Evolutionary conservation across 1,140 invertebrate species (phyloP).

Genomic region (Rhagoletis zephyria): DNA sequence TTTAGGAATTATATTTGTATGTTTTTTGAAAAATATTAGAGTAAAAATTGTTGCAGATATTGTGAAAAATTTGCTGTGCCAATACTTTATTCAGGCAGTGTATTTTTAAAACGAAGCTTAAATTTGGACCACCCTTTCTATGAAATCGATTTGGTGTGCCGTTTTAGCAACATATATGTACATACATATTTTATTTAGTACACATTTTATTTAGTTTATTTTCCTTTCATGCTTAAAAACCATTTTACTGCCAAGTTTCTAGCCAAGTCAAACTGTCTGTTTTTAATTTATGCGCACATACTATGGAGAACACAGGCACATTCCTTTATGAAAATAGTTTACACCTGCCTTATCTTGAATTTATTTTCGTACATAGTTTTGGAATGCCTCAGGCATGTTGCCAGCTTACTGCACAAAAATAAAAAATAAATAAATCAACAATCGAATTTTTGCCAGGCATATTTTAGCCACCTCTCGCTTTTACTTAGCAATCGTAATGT

Average conservation of each 20-base stretch:
- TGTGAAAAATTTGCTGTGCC: no score
- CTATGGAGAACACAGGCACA: no score
- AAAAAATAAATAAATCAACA: conserved; percentile 12
- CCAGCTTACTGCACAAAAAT: not conserved
- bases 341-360: not conserved
- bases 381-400: not conserved
- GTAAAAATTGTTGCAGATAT: no score
- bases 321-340: not conserved
- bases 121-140: no score
- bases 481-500: not conserved
- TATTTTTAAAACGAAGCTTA: no score
- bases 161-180: no score
- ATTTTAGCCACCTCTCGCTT: not conserved
- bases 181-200: no score
- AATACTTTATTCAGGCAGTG: no score
- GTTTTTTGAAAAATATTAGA: no score
- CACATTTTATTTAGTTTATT: not conserved
- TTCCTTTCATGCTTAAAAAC: not conserved
- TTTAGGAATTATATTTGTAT: no score
- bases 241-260: not conserved
- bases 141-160: no score
- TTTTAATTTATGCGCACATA: not conserved
- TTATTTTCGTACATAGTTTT: not conserved
- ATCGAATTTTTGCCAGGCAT: not conserved
- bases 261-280: not conserved